These are phyloP conservation scores for Halisarca cf. caerulea DNA, from an alignment of 37 sponge, comb jelly and placozoan species.

Conservation along the genomic window DNA sequence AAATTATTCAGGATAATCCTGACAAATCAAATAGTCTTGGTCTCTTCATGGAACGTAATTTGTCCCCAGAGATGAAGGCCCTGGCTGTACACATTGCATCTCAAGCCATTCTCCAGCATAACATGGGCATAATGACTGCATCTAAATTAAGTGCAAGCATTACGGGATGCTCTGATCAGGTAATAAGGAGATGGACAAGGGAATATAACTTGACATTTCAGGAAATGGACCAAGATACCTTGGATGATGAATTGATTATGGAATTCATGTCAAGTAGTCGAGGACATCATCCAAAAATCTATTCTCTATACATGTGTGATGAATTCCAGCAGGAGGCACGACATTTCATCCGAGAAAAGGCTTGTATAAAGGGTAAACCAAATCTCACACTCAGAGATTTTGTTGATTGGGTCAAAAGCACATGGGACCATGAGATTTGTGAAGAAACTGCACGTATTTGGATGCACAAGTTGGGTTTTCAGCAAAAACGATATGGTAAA, in stretches of 20 bases:
- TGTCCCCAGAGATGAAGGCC: neutral
- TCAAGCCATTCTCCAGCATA: too few relatives aligned
- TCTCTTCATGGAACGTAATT: neutral
- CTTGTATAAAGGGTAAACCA: neutral
- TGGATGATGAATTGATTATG: neutral
- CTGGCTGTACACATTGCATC: neutral
- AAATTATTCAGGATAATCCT: neutral
- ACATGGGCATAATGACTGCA: too few relatives aligned
- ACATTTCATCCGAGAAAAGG: neutral
- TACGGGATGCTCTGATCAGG: neutral
- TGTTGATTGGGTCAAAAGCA: slow-evolving; percentile 7
- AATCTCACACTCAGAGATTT: slow-evolving; percentile 10
- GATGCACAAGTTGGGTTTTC: slow-evolving; percentile 9
- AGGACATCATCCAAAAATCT: neutral
- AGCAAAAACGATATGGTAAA: slow-evolving; percentile 4
- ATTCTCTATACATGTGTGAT: neutral
- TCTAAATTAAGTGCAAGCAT: neutral
- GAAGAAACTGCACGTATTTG: neutral
- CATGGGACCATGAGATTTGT: neutral
- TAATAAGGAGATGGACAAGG: neutral
- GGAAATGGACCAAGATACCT: neutral
- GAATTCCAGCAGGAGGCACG: neutral
- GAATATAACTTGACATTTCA: neutral
- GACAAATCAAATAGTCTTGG: neutral
- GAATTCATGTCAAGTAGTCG: neutral